Evolutionary conservation across 2,797 vertebrate species (phyloP).

Genomic region (Anabas testudineus): DNA sequence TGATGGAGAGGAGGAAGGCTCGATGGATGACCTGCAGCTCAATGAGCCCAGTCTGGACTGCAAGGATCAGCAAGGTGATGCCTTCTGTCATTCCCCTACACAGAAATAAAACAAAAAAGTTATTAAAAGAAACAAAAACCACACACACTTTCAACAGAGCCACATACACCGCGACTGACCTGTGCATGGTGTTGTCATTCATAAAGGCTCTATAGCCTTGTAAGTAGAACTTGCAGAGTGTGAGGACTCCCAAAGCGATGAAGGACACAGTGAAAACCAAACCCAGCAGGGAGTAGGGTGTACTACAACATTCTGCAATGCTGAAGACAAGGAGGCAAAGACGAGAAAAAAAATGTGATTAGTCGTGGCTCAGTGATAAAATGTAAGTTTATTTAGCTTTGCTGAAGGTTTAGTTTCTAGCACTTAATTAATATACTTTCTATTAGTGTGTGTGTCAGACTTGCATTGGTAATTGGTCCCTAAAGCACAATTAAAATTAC

Average conservation of each 20-base stretch:
- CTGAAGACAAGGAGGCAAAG: conserved; percentile 70
- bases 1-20: conserved; percentile 97
- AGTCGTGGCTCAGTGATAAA: too few species aligned
- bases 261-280: conserved; percentile 98
- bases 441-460: too few species aligned
- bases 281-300: conserved; percentile 96
- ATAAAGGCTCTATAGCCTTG: conserved; percentile 98
- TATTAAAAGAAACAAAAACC: background rate
- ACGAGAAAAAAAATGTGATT: background rate
- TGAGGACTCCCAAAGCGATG: conserved; percentile 95
- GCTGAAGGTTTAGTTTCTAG: too few species aligned
- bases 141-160: background rate
- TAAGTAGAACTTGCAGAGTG: conserved; percentile 99
- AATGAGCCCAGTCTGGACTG: conserved; percentile 97
- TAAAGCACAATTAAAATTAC: too few species aligned
- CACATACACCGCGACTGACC: conserved; percentile 78
- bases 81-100: conserved; percentile 97
- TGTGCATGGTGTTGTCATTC: conserved; percentile 98
- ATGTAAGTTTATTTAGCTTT: too few species aligned
- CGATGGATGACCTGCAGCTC: conserved; percentile 98
- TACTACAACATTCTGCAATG: conserved; percentile 98
- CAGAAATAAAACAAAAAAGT: conserved; percentile 5
- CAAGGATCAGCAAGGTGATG: conserved; percentile 95
- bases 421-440: too few species aligned
- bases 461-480: too few species aligned